phyloP scores from a whole-genome alignment of 2,797 vertebrate genomes.

The Phrynocephalus forsythii region DNA sequence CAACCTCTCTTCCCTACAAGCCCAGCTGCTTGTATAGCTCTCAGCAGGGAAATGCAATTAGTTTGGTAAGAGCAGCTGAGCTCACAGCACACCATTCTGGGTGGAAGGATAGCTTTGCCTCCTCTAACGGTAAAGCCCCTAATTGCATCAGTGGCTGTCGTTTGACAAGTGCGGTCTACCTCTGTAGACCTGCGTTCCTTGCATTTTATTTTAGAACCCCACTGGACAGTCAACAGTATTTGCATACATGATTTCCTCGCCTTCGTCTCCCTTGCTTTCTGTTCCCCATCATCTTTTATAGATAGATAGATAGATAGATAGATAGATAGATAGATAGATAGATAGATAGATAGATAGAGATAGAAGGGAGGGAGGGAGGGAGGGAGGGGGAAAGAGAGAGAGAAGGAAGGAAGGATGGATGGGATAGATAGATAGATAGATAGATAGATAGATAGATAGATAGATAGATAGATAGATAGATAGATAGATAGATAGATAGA shows the following conservation, averaged over 20 bases:
- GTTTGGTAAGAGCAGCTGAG: neutral
- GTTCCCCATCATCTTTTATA: neutral
- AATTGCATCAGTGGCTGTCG: slow-evolving; percentile 11
- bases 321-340: too few relatives aligned
- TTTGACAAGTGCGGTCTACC: neutral
- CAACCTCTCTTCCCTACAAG: neutral
- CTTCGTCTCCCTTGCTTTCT: neutral
- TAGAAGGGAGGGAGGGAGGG: too few relatives aligned
- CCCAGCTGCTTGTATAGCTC: neutral
- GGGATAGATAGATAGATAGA: too few relatives aligned
- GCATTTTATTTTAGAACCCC: neutral
- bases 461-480: too few relatives aligned
- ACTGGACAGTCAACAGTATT: neutral
- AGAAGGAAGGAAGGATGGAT: too few relatives aligned
- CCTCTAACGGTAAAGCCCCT: neutral
- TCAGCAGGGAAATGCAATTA: slow-evolving; percentile 3
- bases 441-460: too few relatives aligned
- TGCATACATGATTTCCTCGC: neutral
- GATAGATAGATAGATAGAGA: too few relatives aligned
- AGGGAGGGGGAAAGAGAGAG: too few relatives aligned
- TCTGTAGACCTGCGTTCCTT: neutral
- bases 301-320: too few relatives aligned
- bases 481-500: too few relatives aligned
- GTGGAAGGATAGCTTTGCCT: neutral
- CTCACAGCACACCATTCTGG: neutral